Percentiles rank a stretch among this genome's conserved stretches.
Conservation (phyloP, 2,113 vertebrate species). For the Entomyzon cyanotis region DNA sequence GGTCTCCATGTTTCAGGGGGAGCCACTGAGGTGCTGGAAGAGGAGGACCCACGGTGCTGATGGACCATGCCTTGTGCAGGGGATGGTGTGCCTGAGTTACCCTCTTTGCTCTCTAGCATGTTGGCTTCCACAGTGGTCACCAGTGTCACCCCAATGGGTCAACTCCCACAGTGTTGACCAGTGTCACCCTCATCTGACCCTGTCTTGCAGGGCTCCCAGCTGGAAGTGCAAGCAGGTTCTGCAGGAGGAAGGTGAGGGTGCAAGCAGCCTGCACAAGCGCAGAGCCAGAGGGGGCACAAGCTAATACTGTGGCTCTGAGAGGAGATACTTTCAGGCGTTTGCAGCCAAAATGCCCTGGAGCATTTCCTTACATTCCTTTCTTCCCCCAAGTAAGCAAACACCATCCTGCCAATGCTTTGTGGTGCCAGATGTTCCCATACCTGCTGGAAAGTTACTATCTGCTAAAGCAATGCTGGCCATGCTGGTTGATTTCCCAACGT, state of each 20-base stretch:
- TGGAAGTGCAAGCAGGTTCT: rapidly evolving
- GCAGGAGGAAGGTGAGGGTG: neutral
- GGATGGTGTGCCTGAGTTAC: rapidly evolving
- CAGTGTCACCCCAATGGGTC: neutral
- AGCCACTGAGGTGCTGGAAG: neutral
- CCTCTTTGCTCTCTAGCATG: neutral
- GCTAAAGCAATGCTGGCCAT: neutral
- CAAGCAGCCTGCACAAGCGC: rapidly evolving
- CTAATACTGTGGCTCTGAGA: rapidly evolving
- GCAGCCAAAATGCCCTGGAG: neutral
- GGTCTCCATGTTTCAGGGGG: neutral
- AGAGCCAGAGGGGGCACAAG: neutral
- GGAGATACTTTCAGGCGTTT: neutral
- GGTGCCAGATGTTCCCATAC: neutral
- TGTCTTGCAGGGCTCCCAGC: neutral
- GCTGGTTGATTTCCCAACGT: neutral
- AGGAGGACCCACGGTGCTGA: neutral
- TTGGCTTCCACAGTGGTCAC: neutral
- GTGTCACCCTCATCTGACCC: neutral
- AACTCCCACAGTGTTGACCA: neutral
- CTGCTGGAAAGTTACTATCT: neutral
- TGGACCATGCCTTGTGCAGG: neutral
- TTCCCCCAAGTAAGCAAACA: neutral
- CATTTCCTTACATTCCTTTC: neutral
- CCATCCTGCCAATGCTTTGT: neutral